Evolutionary conservation across 2,113 vertebrate genomes (phyloP).

Genomic region (Ptilonorhynchus violaceus): DNA sequence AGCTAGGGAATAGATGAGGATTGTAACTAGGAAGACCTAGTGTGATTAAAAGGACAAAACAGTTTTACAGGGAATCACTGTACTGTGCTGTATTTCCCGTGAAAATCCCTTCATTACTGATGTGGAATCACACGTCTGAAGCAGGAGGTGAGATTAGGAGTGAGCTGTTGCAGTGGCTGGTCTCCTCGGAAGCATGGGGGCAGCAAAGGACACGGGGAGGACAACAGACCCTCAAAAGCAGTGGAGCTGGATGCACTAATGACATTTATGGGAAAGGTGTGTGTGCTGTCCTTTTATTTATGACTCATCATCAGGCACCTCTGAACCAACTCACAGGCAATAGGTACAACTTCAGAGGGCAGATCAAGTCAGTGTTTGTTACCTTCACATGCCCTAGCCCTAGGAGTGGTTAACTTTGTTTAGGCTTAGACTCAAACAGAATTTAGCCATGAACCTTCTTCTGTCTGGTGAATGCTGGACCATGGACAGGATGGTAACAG

Average conservation of each 20-base stretch:
- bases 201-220: background rate
- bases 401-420: background rate
- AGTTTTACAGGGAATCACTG: background rate
- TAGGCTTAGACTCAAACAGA: background rate
- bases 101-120: background rate
- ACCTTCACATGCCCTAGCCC: no score
- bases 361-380: background rate
- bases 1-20: background rate
- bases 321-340: rapidly evolving
- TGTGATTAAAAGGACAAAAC: background rate
- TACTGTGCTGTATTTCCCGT: background rate
- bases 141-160: background rate
- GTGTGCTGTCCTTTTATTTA: background rate
- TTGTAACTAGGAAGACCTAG: background rate
- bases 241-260: background rate
- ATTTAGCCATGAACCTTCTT: background rate
- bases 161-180: background rate
- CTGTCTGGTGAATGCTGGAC: background rate
- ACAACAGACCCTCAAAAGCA: background rate
- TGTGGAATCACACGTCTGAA: rapidly evolving
- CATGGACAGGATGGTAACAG: background rate
- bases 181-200: rapidly evolving
- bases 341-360: background rate
- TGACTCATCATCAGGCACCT: background rate
- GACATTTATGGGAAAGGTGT: background rate